phyloP scores from a whole-genome alignment of 2,113 vertebrate genomes.

The Heterochromis multidens region DNA sequence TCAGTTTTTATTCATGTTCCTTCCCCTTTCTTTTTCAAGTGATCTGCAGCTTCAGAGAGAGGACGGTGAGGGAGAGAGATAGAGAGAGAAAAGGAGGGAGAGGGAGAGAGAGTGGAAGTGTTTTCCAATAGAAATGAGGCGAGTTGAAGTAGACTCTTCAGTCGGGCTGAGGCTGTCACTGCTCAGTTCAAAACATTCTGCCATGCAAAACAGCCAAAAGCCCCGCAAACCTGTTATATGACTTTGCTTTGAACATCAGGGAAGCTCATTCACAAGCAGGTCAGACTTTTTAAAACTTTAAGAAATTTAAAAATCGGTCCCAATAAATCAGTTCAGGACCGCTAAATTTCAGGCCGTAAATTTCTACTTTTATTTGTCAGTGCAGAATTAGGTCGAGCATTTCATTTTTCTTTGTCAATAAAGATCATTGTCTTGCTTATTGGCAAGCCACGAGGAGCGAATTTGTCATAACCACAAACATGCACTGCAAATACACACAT shows the following conservation, averaged over 20 bases:
- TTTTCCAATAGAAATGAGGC: constrained; percentile 72
- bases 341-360: neutral
- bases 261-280: constrained; percentile 45
- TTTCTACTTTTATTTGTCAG: neutral
- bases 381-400: neutral
- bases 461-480: constrained; percentile 64
- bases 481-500: constrained; percentile 26
- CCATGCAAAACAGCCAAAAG: constrained; percentile 60
- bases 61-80: constrained; percentile 4
- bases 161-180: constrained; percentile 67
- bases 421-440: constrained; percentile 36
- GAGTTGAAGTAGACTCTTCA: constrained; percentile 50
- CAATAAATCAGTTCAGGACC: neutral
- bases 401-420: constrained; percentile 27
- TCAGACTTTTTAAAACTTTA: constrained; percentile 36
- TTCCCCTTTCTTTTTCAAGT: constrained; percentile 65
- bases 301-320: neutral
- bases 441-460: constrained; percentile 48
- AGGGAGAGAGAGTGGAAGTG: constrained; percentile 43
- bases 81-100: neutral
- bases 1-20: constrained; percentile 76
- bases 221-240: constrained; percentile 44
- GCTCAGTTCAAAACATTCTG: constrained; percentile 73
- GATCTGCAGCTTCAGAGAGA: constrained; percentile 64
- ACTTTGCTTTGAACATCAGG: constrained; percentile 69